Evolutionary conservation across 2,888 invertebrate species (phyloP).

Genomic region (Aelia acuminata): DNA sequence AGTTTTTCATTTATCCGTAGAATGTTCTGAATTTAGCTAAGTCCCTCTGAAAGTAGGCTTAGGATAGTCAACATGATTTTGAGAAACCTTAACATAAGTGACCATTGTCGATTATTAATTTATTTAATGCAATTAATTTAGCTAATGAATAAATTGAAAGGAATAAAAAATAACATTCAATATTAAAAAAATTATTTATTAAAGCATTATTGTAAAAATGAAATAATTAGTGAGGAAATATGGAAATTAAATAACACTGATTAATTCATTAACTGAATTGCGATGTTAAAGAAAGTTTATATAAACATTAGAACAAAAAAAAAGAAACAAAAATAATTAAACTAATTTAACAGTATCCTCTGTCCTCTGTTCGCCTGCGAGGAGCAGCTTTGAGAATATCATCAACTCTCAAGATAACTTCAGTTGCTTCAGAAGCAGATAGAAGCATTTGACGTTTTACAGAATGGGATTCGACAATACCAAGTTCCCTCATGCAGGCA

Average conservation of each 20-base stretch:
- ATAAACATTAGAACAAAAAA: conserved; percentile 8
- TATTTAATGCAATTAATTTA: no score
- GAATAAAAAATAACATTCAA: neutral
- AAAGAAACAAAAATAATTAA: neutral
- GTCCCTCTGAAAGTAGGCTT: no score
- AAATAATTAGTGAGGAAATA: neutral
- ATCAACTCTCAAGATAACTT: conserved; percentile 98
- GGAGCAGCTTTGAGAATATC: conserved; percentile 95
- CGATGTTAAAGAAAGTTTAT: neutral
- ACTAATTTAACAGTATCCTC: conserved; percentile 80
- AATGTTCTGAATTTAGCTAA: no score
- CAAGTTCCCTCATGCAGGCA: conserved; percentile 91
- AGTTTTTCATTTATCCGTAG: no score
- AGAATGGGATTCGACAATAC: conserved; percentile 96
- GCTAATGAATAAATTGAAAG: neutral
- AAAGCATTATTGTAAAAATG: conserved; percentile 18
- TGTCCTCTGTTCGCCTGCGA: conserved; percentile 87
- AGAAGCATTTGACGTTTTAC: conserved; percentile 96
- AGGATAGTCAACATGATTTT: no score
- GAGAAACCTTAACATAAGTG: no score
- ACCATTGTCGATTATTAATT: no score
- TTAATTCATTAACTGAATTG: conserved; percentile 16
- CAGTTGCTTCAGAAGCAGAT: conserved; percentile 96
- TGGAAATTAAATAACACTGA: neutral
- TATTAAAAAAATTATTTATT: conserved; percentile 31